Evolutionary conservation across 2,888 invertebrate genomes (phyloP), one percentile per base, ranked within the genome.

Genomic region (Drosophila paramelanica): DNA sequence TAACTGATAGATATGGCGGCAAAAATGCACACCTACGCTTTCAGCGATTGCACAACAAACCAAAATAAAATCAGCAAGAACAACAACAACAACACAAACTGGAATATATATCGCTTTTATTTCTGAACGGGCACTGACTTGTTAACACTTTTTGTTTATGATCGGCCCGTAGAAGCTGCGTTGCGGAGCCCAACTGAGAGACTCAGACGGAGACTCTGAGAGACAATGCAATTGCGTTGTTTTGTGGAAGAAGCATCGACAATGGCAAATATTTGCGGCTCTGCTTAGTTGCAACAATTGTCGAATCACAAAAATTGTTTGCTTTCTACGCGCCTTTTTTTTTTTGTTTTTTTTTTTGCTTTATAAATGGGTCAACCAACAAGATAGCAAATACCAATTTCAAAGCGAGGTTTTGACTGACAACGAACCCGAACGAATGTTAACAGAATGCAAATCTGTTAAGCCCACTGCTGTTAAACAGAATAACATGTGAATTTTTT

Each of bases 191-290:
- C 13, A 36, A 41, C 52, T 52, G 49, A n/a, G 8, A 49, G 8
- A 41, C 39, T 39, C 14, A 8, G 41, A 51, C 31, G 11, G 31
- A 45, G 17, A 10, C 41, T 17, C 17, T 4, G 10, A 33, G 42
- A 50, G 14, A 81, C 81, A 81, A 86, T 81, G 74, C 65, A 50
- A 13, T 11, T 11, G 51, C 83, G 27, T 81, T 81, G 81, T 81
- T 69, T 23, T 50, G 20, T 11, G 45, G 60, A 59, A 47, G 64
- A n/a, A 33, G 23, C 41, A 52, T 23, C 39, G 38, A 46, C 20
- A 42, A 36, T 51, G 20, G 36, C 62, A 77, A 75, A 75, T 75
- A 75, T 75, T 77, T 77, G 59, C 14, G 8, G 6, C 42, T 58
- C 45, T 58, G 43, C 5, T 53, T 39, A 46, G 36, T 31, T 58